Evolutionary conservation across 2,888 invertebrate species (phyloP).

Genomic region (Pristionchus japonicus): DNA sequence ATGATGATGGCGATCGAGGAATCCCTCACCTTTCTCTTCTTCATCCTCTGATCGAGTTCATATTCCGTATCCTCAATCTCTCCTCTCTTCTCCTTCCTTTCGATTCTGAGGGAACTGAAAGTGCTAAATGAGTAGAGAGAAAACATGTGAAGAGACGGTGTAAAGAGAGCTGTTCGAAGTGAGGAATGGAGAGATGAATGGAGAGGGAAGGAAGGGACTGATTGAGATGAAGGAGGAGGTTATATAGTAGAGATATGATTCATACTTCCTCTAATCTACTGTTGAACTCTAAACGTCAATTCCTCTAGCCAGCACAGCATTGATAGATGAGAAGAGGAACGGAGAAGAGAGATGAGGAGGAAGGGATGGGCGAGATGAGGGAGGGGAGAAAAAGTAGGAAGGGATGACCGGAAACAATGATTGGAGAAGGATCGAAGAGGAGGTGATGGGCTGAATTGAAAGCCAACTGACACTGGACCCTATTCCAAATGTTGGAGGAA

Average conservation of each 20-base stretch:
- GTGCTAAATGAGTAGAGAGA: background rate
- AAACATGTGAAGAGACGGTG: background rate
- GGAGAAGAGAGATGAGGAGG: too few relatives aligned
- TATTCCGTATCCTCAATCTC: background rate
- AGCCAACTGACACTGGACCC: slow-evolving; percentile 30
- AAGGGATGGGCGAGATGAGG: too few relatives aligned
- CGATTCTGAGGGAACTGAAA: background rate
- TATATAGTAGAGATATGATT: background rate
- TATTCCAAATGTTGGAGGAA: slow-evolving; percentile 29
- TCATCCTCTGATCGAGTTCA: background rate
- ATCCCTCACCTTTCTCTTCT: background rate
- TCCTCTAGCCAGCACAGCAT: background rate
- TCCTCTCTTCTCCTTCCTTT: background rate
- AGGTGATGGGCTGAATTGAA: background rate
- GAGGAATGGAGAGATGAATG: background rate
- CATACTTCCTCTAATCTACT: background rate
- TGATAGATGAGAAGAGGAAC: background rate
- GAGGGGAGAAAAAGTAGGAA: slow-evolving; percentile 13
- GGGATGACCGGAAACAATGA: slow-evolving; percentile 15
- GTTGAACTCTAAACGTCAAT: background rate
- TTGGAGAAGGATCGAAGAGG: background rate
- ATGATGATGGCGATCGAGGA: background rate
- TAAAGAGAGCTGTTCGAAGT: slow-evolving; percentile 20
- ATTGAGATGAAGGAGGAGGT: slow-evolving; percentile 20
- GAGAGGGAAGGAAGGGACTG: slow-evolving; percentile 14